A percentile compares a stretch with the other conserved stretches of the same genome.
Evolutionary conservation across 2,797 vertebrate species (phyloP).

Genomic region (Lepidocolaptes lacrymiger): DNA sequence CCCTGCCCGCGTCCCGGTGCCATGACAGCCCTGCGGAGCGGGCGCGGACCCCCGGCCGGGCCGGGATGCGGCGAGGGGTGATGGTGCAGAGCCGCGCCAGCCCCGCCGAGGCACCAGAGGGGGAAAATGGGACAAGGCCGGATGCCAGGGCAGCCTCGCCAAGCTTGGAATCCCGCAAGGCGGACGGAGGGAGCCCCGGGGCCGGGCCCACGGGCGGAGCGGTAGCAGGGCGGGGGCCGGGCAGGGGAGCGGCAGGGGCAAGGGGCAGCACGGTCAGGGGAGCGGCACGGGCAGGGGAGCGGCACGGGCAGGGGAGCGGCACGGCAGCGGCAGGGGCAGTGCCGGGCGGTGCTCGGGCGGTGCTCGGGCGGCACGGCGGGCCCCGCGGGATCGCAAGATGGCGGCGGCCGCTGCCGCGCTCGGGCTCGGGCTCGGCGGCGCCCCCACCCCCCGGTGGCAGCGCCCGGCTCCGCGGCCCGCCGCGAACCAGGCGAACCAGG

Average conservation of each 20-base stretch:
- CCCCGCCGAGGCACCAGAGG: neutral
- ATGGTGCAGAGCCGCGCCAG: neutral
- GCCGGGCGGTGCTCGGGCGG: too few relatives aligned
- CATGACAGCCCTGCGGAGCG: neutral
- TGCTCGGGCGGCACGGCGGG: neutral
- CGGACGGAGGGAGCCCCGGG: too few relatives aligned
- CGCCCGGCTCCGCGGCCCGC: neutral
- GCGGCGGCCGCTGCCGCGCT: slow-evolving; percentile 27
- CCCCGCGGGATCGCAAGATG: slow-evolving; percentile 72
- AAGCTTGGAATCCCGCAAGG: neutral
- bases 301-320: too few relatives aligned
- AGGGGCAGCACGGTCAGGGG: too few relatives aligned
- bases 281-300: neutral
- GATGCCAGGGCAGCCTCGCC: rapidly evolving
- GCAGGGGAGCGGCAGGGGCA: too few relatives aligned
- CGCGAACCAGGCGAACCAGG: too few relatives aligned
- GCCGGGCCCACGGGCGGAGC: too few relatives aligned
- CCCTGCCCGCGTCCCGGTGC: neutral
- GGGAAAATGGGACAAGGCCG: neutral
- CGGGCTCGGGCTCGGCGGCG: neutral
- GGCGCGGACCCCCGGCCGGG: neutral
- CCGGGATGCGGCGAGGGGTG: neutral
- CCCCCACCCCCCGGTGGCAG: neutral
- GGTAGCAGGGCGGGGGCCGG: too few relatives aligned
- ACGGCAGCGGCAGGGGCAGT: neutral